phyloP scores from a whole-genome alignment of 2,797 vertebrate genomes.

The Rousettus madagascariensis region DNA sequence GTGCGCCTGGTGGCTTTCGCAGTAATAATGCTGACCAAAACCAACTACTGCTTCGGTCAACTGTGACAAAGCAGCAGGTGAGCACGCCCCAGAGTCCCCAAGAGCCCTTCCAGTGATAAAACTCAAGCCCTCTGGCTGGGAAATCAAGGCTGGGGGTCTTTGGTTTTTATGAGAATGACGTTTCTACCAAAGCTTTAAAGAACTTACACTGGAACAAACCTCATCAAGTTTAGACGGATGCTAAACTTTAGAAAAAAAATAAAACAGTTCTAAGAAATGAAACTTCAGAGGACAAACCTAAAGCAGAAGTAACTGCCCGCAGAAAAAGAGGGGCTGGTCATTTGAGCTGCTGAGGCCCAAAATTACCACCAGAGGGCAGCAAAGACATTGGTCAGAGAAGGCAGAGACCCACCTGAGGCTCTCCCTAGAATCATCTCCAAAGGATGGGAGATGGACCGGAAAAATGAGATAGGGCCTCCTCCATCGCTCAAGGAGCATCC shows the following conservation, averaged over 20 bases:
- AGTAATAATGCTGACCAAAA: neutral
- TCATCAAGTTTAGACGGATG: neutral
- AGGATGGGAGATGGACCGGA: neutral
- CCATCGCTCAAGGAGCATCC: neutral
- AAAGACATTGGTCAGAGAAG: constrained; percentile 30
- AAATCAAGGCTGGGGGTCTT: neutral
- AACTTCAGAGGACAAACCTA: neutral
- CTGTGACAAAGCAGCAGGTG: neutral
- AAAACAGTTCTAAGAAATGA: neutral
- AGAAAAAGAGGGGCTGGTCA: neutral
- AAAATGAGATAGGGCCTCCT: neutral
- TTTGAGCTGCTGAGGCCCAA: neutral
- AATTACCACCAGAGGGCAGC: constrained; percentile 70
- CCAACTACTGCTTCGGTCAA: neutral
- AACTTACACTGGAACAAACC: neutral
- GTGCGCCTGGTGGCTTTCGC: neutral
- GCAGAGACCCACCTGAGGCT: neutral
- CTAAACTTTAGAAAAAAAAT: neutral
- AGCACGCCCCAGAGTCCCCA: accelerated
- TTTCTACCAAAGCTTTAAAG: neutral
- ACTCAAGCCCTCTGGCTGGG: neutral
- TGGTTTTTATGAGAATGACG: neutral
- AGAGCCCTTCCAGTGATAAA: accelerated
- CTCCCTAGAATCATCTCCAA: neutral
- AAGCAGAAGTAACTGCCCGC: neutral